Evolutionary conservation across 2,888 invertebrate species (phyloP).

Genomic region (Trachelus iudaicus): DNA sequence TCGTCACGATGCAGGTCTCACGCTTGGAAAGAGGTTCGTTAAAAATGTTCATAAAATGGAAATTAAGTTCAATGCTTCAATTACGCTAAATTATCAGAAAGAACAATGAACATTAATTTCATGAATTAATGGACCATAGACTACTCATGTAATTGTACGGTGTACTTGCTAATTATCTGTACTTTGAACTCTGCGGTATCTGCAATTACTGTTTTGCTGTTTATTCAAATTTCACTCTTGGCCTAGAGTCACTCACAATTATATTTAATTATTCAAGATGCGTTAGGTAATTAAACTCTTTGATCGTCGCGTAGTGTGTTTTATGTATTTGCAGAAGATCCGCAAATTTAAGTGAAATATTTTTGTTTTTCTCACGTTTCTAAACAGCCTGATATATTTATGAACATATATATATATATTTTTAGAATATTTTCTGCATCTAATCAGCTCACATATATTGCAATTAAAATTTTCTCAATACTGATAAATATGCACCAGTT

Average conservation of each 20-base stretch:
- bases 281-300: background rate
- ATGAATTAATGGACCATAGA: background rate
- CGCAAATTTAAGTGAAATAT: background rate
- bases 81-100: background rate
- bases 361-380: background rate
- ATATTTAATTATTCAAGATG: background rate
- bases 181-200: background rate
- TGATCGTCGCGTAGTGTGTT: background rate
- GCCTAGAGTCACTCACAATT: background rate
- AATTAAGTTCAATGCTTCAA: background rate
- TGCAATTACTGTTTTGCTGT: background rate
- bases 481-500: background rate
- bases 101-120: background rate
- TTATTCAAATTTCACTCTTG: background rate
- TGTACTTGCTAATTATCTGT: background rate
- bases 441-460: background rate
- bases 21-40: background rate
- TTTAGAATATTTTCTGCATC: background rate
- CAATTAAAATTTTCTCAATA: background rate
- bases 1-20: background rate
- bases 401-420: background rate
- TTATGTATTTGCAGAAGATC: background rate
- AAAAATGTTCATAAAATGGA: background rate
- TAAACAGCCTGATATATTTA: background rate
- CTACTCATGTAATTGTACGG: background rate